phyloP scores from a whole-genome alignment of 2,113 vertebrate genomes.

The Todiramphus saurophagus region DNA sequence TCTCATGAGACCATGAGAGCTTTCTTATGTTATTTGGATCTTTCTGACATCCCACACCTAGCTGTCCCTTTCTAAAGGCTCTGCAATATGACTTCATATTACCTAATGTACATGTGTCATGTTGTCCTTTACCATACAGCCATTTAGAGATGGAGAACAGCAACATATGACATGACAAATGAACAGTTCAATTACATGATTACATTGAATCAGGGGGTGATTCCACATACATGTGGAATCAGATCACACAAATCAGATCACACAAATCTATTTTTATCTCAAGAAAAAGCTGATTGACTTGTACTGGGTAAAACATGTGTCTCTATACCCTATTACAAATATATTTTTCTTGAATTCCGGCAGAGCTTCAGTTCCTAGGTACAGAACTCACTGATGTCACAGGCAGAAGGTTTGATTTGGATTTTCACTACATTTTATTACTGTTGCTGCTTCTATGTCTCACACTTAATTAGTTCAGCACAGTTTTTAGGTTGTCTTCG shows the following conservation, averaged over 20 bases:
- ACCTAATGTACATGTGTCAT: neutral
- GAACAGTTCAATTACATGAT: neutral
- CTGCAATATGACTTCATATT: neutral
- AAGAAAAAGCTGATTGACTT: neutral
- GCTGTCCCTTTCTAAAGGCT: neutral
- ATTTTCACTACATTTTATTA: neutral
- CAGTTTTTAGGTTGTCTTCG: neutral
- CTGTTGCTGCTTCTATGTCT: neutral
- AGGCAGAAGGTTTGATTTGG: neutral
- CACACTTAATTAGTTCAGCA: neutral
- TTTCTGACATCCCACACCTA: neutral
- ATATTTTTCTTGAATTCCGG: neutral
- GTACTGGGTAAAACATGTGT: neutral
- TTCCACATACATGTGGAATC: neutral
- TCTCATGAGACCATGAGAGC: neutral
- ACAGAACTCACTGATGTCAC: neutral
- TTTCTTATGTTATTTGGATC: neutral
- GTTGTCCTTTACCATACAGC: neutral
- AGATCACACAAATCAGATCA: neutral
- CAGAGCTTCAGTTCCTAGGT: neutral
- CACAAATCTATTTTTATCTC: neutral
- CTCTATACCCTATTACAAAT: neutral
- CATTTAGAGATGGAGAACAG: neutral
- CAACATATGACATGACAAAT: neutral
- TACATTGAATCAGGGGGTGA: neutral